A percentile compares a stretch with the other conserved stretches of the same genome.
Evolutionary conservation across 2,888 invertebrate species (phyloP).

Genomic region (Monochamus alternatus): DNA sequence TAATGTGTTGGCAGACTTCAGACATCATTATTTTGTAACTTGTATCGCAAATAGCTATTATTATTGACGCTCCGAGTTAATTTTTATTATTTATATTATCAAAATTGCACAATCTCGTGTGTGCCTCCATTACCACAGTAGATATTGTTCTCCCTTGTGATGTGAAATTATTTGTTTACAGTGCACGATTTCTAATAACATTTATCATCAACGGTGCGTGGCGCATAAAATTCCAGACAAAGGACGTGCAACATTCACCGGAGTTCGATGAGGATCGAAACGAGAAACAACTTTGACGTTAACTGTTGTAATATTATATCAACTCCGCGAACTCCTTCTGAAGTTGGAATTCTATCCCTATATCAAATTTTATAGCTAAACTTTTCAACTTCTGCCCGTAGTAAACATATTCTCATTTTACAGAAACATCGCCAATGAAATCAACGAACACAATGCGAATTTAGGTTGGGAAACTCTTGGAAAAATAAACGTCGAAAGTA

Average conservation of each 20-base stretch:
- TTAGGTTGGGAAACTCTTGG: neutral
- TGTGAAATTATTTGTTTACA: no score
- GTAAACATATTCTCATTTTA: slow-evolving; percentile 3
- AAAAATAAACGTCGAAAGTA: neutral
- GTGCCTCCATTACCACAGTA: no score
- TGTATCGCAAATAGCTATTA: no score
- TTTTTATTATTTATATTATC: no score
- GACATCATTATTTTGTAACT: no score
- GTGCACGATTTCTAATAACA: no score
- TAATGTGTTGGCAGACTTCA: no score
- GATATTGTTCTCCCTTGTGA: no score
- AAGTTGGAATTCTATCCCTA: slow-evolving; percentile 2
- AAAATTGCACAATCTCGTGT: no score
- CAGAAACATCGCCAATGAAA: neutral
- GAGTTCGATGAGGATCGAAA: neutral
- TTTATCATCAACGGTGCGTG: neutral
- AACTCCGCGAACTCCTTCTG: neutral
- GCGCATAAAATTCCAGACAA: neutral
- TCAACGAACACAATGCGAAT: neutral
- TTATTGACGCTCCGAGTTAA: no score
- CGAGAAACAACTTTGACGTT: slow-evolving; percentile 11
- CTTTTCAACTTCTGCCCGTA: slow-evolving; percentile 13
- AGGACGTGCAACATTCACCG: neutral
- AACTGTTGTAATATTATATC: slow-evolving; percentile 19
- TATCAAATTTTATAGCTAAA: slow-evolving; percentile 30